Evolutionary conservation across 1,140 invertebrate species (phyloP).

Genomic region (Cephus cinctus): DNA sequence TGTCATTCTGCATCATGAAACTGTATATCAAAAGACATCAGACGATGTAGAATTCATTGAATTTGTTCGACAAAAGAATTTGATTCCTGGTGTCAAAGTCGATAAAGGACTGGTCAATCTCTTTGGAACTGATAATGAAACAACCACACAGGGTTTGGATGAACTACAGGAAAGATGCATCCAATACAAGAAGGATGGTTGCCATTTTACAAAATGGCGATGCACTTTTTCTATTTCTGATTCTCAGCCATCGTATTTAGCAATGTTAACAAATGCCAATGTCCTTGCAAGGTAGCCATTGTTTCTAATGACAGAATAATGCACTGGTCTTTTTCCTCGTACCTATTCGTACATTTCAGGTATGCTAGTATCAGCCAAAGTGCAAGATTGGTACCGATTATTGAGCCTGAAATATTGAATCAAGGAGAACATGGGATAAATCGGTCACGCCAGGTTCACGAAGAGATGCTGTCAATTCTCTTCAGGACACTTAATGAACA

Average conservation of each 20-base stretch:
- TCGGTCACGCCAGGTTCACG: slow-evolving; percentile 64
- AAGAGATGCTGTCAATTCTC: slow-evolving; percentile 64
- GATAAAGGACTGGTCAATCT: slow-evolving; percentile 57
- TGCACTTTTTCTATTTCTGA: slow-evolving; percentile 68
- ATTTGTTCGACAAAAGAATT: slow-evolving; percentile 28
- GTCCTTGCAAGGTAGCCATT: slow-evolving; percentile 71
- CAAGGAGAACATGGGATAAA: slow-evolving; percentile 69
- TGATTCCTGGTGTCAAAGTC: slow-evolving; percentile 60
- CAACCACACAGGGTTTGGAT: slow-evolving; percentile 71
- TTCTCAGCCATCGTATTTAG: slow-evolving; percentile 63
- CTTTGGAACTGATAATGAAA: slow-evolving; percentile 64
- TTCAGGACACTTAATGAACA: slow-evolving; percentile 74
- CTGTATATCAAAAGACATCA: slow-evolving; percentile 65
- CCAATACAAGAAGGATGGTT: slow-evolving; percentile 71
- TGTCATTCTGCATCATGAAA: slow-evolving; percentile 69
- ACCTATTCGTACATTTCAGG: slow-evolving; percentile 1
- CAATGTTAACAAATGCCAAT: slow-evolving; percentile 71
- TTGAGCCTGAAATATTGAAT: slow-evolving; percentile 56
- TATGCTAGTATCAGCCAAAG: slow-evolving; percentile 8
- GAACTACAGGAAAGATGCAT: slow-evolving; percentile 65
- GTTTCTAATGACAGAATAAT: slow-evolving; percentile 22
- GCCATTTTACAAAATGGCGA: slow-evolving; percentile 74
- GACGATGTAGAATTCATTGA: slow-evolving; percentile 18
- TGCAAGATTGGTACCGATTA: slow-evolving; percentile 3
- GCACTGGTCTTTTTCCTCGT: background rate